Conservation (phyloP, 2,113 vertebrate species). For the Tringa solitaria region DNA sequence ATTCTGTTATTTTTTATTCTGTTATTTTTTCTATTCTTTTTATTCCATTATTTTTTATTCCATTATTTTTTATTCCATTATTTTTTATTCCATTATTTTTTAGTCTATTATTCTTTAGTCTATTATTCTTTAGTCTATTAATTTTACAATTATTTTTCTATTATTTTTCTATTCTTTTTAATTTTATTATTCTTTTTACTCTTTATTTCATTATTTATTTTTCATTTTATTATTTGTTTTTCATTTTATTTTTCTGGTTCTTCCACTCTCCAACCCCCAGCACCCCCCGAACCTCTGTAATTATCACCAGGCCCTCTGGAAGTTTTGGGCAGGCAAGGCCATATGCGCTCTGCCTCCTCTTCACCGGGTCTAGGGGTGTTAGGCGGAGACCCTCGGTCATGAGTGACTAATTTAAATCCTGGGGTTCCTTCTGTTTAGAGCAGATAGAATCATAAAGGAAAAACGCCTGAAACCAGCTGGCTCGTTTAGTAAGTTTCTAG, state of each 20-base stretch:
- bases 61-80: too few relatives aligned
- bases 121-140: too few relatives aligned
- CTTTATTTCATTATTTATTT: too few relatives aligned
- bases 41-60: too few relatives aligned
- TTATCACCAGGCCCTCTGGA: neutral
- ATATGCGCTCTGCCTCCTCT: rapidly evolving
- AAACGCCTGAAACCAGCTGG: neutral
- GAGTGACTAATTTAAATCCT: neutral
- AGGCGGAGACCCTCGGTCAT: rapidly evolving
- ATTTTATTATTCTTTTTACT: neutral
- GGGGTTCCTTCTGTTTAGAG: neutral
- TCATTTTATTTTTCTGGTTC: neutral
- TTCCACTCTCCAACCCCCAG: neutral
- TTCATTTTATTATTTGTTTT: neutral
- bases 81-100: neutral
- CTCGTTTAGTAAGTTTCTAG: neutral
- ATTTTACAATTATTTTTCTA: neutral
- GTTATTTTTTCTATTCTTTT: neutral
- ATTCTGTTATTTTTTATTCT: neutral
- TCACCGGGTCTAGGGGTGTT: neutral
- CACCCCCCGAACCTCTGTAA: neutral
- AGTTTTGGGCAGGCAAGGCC: neutral
- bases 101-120: neutral
- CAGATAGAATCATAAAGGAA: neutral
- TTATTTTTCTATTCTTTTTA: neutral